Evolutionary conservation across 2,797 vertebrate genomes (phyloP).

Genomic region (Ctenosaura bakeri): DNA sequence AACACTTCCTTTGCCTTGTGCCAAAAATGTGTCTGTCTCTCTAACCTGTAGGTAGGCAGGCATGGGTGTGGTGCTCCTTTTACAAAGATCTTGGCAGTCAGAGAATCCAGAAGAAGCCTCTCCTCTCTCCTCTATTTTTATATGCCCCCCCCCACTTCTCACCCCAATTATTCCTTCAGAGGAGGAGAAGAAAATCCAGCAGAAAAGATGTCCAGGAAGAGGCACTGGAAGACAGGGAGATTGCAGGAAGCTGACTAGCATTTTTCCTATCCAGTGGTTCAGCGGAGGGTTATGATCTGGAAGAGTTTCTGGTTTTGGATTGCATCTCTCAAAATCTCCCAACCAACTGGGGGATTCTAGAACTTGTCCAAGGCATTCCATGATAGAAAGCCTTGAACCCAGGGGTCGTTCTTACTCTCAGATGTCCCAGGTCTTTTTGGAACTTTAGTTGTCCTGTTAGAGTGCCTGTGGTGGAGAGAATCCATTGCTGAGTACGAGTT

Average conservation of each 20-base stretch:
- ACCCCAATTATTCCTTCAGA: neutral
- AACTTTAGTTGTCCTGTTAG: slow-evolving; percentile 51
- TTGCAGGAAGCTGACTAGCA: too few relatives aligned
- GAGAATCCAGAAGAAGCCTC: slow-evolving; percentile 38
- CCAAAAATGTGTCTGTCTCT: slow-evolving; percentile 89
- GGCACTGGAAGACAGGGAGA: too few relatives aligned
- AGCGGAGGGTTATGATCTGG: too few relatives aligned
- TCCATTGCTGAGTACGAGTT: neutral
- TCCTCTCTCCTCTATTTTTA: slow-evolving; percentile 17
- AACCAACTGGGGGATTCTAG: neutral
- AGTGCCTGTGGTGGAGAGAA: slow-evolving; percentile 37
- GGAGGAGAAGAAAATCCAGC: neutral
- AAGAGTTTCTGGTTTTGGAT: too few relatives aligned
- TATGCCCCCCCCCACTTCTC: neutral
- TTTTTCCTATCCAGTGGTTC: too few relatives aligned
- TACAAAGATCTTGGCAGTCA: slow-evolving; percentile 59
- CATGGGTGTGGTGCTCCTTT: slow-evolving; percentile 79
- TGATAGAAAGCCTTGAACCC: neutral
- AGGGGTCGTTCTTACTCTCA: neutral
- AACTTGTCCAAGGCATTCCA: too few relatives aligned
- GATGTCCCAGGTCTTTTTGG: slow-evolving; percentile 45
- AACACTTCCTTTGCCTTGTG: slow-evolving; percentile 82
- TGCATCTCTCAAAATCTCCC: too few relatives aligned
- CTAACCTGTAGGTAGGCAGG: slow-evolving; percentile 80
- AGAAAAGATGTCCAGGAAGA: too few relatives aligned